Evolutionary conservation across 35 echinoderm and acorn worm species (phyloP), one percentile per base, ranked within the genome.

Genomic region (Eucidaris tribuloides): DNA sequence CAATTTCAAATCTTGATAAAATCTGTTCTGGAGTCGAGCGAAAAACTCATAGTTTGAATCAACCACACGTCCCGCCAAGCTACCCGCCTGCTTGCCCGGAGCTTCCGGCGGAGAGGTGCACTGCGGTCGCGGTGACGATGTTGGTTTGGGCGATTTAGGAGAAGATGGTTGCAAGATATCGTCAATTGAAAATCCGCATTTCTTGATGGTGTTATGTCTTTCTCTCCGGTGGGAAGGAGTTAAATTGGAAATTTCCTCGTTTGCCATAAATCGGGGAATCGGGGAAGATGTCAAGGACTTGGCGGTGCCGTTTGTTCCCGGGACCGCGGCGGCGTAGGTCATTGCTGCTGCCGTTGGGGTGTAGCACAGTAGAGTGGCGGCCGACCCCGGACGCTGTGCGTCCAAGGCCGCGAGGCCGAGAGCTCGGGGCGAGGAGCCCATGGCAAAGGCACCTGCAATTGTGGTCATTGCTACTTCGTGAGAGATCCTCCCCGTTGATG

Each of bases 131-230:
- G 68, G 41, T 44, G 68, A 36, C 37, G 68, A 44, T 2, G 68
- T 42, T 9, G 68, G 37, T 22, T 9, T 2, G 35, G 40, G 9
- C 1, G 38, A 72, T 22, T 39, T 25, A 22, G 11, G 66, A 5
- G 66, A 37, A 25, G 66, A 44, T 14, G 68, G 25, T 35, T 74
- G 68, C 36, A 74, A 74, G 37, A 74, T 74, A 44, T 74, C 68
- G 37, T 74, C 68, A 25, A 74, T 74, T 38, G 68, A 74, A 44
- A 74, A 74, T 17, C 68, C 68, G 36, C 68, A 74, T 40, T 74
- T 74, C 24, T 74, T 74, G 35, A 74, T 74, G 35, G 68, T 25
- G 38, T 13, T 41, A 43, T n/a, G 3, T 74, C 44, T 74, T n/a
- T 19, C 7, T 74, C 37, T 3, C 35, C 29, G 37, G 44, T 74